Conservation (phyloP, 2,797 vertebrate species). For the Tamandua tetradactyla region DNA sequence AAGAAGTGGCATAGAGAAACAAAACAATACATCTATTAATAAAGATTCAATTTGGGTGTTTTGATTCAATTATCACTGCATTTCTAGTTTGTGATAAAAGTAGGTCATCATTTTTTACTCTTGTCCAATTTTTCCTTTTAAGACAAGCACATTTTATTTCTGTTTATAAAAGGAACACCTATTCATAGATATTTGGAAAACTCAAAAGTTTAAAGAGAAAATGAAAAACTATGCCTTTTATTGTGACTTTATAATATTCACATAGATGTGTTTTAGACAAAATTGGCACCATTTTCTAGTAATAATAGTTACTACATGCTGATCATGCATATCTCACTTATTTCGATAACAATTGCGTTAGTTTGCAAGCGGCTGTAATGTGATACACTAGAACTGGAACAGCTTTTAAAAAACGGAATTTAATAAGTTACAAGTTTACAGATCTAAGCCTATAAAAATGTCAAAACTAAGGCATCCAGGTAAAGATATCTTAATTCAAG, state of each 20-base stretch:
- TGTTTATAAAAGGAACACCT: neutral
- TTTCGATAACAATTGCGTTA: neutral
- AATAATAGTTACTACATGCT: neutral
- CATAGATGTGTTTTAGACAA: neutral
- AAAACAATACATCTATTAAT: neutral
- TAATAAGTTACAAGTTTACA: no score
- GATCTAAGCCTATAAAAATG: no score
- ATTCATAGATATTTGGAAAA: neutral
- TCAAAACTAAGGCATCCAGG: no score
- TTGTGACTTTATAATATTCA: neutral
- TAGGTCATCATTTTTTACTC: neutral
- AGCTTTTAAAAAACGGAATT: no score
- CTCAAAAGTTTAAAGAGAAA: neutral
- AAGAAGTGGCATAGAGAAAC: neutral
- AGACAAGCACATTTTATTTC: constrained; percentile 14
- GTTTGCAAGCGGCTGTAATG: no score
- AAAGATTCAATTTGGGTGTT: constrained; percentile 30
- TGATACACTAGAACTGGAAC: no score
- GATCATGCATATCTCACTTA: neutral
- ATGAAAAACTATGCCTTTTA: neutral
- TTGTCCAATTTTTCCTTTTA: constrained; percentile 6
- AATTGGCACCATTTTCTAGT: neutral
- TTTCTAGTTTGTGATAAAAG: constrained; percentile 50
- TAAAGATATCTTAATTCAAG: no score
- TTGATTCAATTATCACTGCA: constrained; percentile 43